Base-by-base conservation (phyloP, 92 coral and sea anemone genomes). In the Bergia sp. region DNA sequence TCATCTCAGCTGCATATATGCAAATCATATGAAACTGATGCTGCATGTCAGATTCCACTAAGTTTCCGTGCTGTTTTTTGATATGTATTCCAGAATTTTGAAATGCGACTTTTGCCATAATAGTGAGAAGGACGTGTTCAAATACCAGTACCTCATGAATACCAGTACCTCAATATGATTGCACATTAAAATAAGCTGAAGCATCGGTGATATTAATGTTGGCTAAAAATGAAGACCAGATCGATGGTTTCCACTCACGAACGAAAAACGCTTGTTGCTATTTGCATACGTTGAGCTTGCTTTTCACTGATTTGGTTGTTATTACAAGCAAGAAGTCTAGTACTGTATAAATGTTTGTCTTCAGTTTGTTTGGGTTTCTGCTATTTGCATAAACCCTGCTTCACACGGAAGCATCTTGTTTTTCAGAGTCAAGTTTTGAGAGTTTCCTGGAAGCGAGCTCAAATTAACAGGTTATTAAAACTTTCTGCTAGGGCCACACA, bases 311-410 rank as follows among this genome's bases (percentile, higher is more conserved):
- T 29, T 21, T 76, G 53, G 80, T 41, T 39, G 20, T 76, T 76
- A 41, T 15, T 37, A 79, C 83, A 23, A 21, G 42, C 40, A 8
- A 29, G 40, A 79, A 37, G 58, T 29, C 29, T 29, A 29, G 29
- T 79, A 29, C 23, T 79, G 82, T n/a, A 23, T 23, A 23, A 79
- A 58, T 81, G 85, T 57, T 81, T 53, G 36, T 76, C 8, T 76
- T 38, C 9, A 9, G 74, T 58, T 81, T 57, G 45, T 37, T 61
- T 37, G 43, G 45, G 43, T 23, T 80, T 29, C 37, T 55, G 47
- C 39, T 39, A 81, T 81, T 81, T 81, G 85, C 85, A 81, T 81
- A 81, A 81, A 81, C 18, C 72, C 64, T 53, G 41, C 23, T 80
- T 55, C 43, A 38, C 61, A 41, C 11, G 53, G 12, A 41, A 74